Evolutionary conservation across 2,113 vertebrate species (phyloP).

Genomic region (Cyanoramphus novaezelandiae): DNA sequence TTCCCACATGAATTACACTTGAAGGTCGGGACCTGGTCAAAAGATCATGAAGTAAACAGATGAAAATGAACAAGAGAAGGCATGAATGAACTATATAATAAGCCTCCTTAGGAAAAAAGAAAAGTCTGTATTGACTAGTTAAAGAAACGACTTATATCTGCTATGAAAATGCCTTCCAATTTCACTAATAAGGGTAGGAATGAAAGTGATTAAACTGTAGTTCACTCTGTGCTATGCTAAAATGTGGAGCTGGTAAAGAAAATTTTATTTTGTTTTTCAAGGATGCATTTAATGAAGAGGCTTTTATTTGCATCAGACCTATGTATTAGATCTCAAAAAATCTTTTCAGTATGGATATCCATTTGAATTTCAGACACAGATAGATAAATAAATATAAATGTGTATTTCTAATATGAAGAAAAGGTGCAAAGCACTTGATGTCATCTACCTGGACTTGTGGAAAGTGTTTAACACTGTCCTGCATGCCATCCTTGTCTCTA

Average conservation of each 20-base stretch:
- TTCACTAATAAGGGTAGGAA: constrained; percentile 46
- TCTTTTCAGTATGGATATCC: not conserved
- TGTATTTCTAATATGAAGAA: constrained; percentile 24
- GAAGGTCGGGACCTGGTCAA: constrained; percentile 43
- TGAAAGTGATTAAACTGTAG: constrained; percentile 8
- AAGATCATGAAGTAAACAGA: constrained; percentile 50
- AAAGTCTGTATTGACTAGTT: constrained; percentile 31
- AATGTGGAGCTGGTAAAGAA: not conserved
- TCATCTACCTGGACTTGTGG: not conserved
- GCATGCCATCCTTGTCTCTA: not conserved
- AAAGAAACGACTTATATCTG: constrained; percentile 38
- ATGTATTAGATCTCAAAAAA: not conserved
- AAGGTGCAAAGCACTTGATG: not conserved
- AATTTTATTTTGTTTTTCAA: constrained; percentile 7
- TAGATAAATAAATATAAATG: not conserved
- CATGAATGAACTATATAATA: constrained; percentile 54
- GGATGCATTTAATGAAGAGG: constrained; percentile 1
- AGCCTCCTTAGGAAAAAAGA: constrained; percentile 56
- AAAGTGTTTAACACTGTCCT: not conserved
- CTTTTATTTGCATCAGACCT: constrained; percentile 4
- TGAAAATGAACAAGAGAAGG: constrained; percentile 48
- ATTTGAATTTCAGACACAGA: constrained; percentile 26
- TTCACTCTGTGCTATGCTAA: constrained; percentile 10
- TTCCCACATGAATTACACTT: constrained; percentile 25
- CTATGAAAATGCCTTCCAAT: constrained; percentile 42